These are phyloP conservation scores for Acrocyrtus sp. DNA, from an alignment of 2,888 invertebrate species.

Conservation along the genomic window DNA sequence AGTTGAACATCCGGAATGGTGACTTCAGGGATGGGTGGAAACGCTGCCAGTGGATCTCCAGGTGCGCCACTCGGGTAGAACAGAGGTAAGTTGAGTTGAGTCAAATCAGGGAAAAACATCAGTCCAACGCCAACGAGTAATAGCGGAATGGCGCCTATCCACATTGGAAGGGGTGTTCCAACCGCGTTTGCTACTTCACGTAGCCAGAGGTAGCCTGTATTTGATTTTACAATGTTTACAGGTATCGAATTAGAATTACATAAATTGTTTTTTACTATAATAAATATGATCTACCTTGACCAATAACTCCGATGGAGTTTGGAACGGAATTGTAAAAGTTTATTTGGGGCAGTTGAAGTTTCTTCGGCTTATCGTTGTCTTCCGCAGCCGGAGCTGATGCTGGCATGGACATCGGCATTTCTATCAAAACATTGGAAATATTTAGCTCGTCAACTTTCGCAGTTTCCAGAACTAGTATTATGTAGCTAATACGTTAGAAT, in stretches of 20 bases:
- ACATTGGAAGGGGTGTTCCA: conserved; percentile 35
- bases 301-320: conserved; percentile 26
- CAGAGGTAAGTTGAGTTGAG: conserved; percentile 10
- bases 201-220: conserved; percentile 31
- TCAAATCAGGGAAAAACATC: conserved; percentile 38
- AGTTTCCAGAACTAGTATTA: no score
- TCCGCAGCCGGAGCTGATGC: neutral
- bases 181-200: conserved; percentile 32
- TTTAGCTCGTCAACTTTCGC: no score
- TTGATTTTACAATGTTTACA: no score
- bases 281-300: no score
- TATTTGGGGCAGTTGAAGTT: conserved; percentile 18
- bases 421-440: neutral
- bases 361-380: neutral
- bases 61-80: conserved; percentile 34
- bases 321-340: conserved; percentile 39
- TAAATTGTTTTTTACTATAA: no score
- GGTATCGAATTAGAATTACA: no score
- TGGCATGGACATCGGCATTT: neutral
- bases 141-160: conserved; percentile 14
- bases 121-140: conserved; percentile 26
- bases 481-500: no score
- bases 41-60: conserved; percentile 14
- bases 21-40: conserved; percentile 9
- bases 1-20: neutral